Evolutionary conservation across 2,888 invertebrate genomes (phyloP).

Genomic region (Papilio gigon): DNA sequence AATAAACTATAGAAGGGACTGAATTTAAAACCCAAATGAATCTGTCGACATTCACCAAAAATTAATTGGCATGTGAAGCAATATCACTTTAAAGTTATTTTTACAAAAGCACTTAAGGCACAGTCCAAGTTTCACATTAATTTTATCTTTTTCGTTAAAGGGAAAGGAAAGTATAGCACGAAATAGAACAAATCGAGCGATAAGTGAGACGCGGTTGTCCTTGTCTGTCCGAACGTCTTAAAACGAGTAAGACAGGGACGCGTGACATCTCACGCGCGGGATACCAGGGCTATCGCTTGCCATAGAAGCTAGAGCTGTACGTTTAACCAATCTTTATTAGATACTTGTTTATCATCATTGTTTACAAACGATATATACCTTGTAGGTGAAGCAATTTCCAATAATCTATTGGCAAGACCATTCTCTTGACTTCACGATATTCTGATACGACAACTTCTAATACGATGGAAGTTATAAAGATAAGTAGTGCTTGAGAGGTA

Average conservation of each 20-base stretch:
- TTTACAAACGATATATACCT: too few relatives aligned
- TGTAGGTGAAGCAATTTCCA: too few relatives aligned
- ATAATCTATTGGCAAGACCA: too few relatives aligned
- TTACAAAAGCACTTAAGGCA: not conserved
- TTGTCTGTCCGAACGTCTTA: conserved; percentile 34
- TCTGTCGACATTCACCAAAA: too few relatives aligned
- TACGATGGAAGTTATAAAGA: too few relatives aligned
- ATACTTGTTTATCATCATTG: too few relatives aligned
- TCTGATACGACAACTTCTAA: too few relatives aligned
- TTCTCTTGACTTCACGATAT: too few relatives aligned
- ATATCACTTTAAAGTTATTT: not conserved
- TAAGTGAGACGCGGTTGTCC: conserved; percentile 31
- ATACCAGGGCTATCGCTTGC: conserved; percentile 28
- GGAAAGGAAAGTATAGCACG: conserved; percentile 25
- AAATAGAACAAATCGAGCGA: conserved; percentile 17
- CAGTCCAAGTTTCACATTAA: not conserved
- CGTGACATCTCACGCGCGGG: conserved; percentile 25
- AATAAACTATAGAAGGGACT: not conserved
- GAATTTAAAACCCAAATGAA: not conserved
- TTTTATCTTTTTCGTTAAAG: conserved; percentile 2
- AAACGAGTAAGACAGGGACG: conserved; percentile 35
- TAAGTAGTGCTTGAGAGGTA: too few relatives aligned
- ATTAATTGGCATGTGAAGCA: too few relatives aligned
- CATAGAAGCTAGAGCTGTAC: not conserved
- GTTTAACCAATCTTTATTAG: not conserved